Conservation (phyloP, 2,888 invertebrate genomes). For the Deilephila porcellus region DNA sequence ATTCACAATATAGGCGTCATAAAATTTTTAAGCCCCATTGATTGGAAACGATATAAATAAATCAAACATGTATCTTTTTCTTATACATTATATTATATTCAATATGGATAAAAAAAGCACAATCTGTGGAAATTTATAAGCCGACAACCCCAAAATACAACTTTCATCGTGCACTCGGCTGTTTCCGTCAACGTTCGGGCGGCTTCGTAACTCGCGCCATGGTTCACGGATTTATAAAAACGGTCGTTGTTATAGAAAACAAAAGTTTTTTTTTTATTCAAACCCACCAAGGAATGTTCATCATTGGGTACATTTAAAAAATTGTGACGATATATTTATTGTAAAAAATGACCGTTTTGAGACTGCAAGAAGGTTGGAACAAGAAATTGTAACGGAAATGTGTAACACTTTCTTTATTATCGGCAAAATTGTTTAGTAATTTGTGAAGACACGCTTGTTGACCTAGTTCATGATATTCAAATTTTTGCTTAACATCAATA, state of each 20-base stretch:
- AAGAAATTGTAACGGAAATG: conserved; percentile 21
- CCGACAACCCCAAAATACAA: conserved; percentile 56
- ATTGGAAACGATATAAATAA: no score
- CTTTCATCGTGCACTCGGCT: conserved; percentile 52
- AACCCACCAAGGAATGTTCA: conserved; percentile 10
- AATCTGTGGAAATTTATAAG: conserved; percentile 27
- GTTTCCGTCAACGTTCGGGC: conserved; percentile 42
- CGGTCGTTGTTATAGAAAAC: conserved; percentile 55
- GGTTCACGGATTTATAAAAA: conserved; percentile 57
- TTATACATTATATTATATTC: not conserved
- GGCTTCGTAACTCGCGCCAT: conserved; percentile 39
- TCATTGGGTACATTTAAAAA: conserved; percentile 5
- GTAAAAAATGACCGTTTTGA: not conserved
- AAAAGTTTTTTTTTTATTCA: conserved; percentile 48
- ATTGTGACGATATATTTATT: not conserved
- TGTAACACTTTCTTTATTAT: conserved; percentile 24
- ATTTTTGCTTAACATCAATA: conserved; percentile 12
- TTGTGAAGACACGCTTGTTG: conserved; percentile 22
- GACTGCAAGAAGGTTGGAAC: not conserved
- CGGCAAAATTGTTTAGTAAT: conserved; percentile 19
- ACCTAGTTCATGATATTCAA: conserved; percentile 17
- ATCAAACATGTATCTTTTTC: not conserved
- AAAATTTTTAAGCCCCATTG: not conserved
- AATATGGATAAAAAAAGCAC: conserved; percentile 32
- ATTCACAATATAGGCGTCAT: no score